These are phyloP conservation scores for Trypoxylon attenuatum DNA, from an alignment of 2,888 invertebrate species.

Conservation along the genomic window DNA sequence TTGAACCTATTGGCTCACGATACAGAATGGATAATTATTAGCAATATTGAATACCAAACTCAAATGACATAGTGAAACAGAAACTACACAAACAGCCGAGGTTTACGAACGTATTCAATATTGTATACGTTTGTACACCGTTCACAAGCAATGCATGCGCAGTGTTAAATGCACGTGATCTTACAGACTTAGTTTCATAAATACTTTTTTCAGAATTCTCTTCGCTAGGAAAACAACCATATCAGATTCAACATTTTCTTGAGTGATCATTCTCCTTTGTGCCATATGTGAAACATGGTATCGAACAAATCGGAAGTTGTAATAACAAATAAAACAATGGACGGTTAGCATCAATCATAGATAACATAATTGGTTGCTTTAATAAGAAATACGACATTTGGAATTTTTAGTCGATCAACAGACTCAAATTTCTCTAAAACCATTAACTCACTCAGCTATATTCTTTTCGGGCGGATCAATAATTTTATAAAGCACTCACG, in stretches of 20 bases:
- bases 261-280: not conserved
- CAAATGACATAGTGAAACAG: too few relatives aligned
- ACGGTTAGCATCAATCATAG: too few relatives aligned
- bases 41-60: too few relatives aligned
- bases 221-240: constrained; percentile 8
- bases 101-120: constrained; percentile 25
- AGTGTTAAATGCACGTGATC: constrained; percentile 33
- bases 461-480: too few relatives aligned
- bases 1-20: too few relatives aligned
- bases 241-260: constrained; percentile 11
- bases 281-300: not conserved
- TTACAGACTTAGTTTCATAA: not conserved
- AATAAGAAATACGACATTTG: not conserved
- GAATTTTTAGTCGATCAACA: not conserved
- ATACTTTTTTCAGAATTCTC: not conserved
- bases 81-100: constrained; percentile 23
- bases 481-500: too few relatives aligned
- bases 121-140: constrained; percentile 29
- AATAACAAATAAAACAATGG: too few relatives aligned
- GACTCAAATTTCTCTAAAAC: too few relatives aligned
- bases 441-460: too few relatives aligned
- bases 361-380: not conserved
- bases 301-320: too few relatives aligned
- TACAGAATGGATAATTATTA: too few relatives aligned
- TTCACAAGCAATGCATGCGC: constrained; percentile 45